phyloP scores from a whole-genome alignment of 2,888 invertebrate genomes.

The Scotopteryx bipunctaria region DNA sequence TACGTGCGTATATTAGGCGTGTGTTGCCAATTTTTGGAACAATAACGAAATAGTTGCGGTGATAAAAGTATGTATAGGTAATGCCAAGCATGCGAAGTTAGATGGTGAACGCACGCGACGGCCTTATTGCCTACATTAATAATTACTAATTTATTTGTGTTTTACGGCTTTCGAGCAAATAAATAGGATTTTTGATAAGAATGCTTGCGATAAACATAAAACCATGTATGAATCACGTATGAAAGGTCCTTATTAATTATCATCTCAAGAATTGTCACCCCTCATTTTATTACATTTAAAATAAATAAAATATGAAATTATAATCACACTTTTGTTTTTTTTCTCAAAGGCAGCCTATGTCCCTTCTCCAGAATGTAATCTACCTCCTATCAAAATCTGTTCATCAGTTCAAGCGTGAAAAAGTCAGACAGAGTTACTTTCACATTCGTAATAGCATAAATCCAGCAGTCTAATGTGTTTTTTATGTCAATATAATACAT shows the following conservation, averaged over 20 bases:
- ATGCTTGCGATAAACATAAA: not conserved
- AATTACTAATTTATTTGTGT: conserved; percentile 30
- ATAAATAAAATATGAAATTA: no score
- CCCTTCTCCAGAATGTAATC: no score
- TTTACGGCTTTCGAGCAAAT: conserved; percentile 20
- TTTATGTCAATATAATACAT: conserved; percentile 8
- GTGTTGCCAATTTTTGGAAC: conserved; percentile 41
- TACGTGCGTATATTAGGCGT: conserved; percentile 25
- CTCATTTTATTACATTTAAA: no score
- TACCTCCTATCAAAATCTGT: no score
- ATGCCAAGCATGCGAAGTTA: conserved; percentile 47
- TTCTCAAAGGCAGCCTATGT: no score
- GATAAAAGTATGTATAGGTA: conserved; percentile 51
- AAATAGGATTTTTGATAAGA: conserved; percentile 10
- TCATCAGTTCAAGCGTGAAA: no score
- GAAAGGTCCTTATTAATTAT: conserved; percentile 1
- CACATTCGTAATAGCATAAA: no score
- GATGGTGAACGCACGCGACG: conserved; percentile 43
- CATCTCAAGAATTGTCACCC: not conserved
- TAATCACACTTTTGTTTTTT: no score
- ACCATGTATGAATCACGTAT: no score
- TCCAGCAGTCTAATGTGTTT: conserved; percentile 6
- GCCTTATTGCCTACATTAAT: conserved; percentile 41
- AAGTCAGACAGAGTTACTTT: no score
- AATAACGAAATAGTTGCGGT: conserved; percentile 45